These are phyloP conservation scores for Abramis brama DNA, from an alignment of 2,113 vertebrate genomes.

Conservation along the genomic window DNA sequence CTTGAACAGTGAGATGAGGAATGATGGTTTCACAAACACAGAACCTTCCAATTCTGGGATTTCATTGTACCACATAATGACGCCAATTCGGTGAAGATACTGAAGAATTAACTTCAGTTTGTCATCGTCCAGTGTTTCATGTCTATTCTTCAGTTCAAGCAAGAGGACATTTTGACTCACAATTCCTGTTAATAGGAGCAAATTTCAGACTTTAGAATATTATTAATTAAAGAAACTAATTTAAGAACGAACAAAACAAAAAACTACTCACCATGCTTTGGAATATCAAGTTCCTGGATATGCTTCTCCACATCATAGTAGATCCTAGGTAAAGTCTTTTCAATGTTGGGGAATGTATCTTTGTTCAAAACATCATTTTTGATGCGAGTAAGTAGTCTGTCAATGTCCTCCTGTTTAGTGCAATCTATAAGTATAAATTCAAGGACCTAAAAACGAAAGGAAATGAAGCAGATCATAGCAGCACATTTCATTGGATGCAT, in stretches of 20 bases:
- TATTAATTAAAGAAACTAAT: not conserved
- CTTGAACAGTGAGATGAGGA: slow-evolving; percentile 77
- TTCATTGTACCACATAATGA: slow-evolving; percentile 74
- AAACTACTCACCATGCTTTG: slow-evolving; percentile 64
- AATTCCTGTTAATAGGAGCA: slow-evolving; percentile 64
- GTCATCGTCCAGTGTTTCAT: slow-evolving; percentile 59
- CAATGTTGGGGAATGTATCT: slow-evolving; percentile 64
- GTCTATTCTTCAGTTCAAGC: slow-evolving; percentile 7
- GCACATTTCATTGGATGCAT: not conserved
- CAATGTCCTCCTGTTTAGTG: slow-evolving; percentile 56
- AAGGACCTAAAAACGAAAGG: slow-evolving; percentile 50
- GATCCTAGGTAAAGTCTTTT: slow-evolving; percentile 62
- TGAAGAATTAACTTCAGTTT: slow-evolving; percentile 63
- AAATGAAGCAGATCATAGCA: not conserved
- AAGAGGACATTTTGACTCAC: slow-evolving; percentile 64
- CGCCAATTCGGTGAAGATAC: slow-evolving; percentile 72
- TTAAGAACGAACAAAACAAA: not conserved
- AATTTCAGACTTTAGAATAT: not conserved
- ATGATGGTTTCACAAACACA: slow-evolving; percentile 71
- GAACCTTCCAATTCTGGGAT: slow-evolving; percentile 63
- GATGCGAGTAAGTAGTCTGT: slow-evolving; percentile 55
- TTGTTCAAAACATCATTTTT: slow-evolving; percentile 61
- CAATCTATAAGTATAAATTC: slow-evolving; percentile 58
- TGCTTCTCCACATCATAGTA: slow-evolving; percentile 69
- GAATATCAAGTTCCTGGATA: slow-evolving; percentile 58